These are phyloP conservation scores for Agonopterix heracliana DNA, from an alignment of 2,888 invertebrate species.

Conservation along the genomic window DNA sequence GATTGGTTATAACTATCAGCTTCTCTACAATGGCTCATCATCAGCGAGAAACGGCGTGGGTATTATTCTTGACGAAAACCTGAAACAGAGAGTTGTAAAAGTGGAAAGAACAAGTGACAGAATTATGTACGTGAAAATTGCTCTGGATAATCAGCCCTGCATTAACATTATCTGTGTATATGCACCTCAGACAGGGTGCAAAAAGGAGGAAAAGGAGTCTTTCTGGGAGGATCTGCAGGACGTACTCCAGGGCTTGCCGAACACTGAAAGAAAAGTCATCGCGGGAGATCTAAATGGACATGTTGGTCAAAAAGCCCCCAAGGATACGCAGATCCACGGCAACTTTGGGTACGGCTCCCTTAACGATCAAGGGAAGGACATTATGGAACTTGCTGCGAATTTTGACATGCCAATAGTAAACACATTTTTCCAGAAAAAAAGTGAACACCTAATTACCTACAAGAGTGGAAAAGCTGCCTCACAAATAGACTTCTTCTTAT, in stretches of 20 bases:
- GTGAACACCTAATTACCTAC: no score
- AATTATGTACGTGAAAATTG: slow-evolving; percentile 8
- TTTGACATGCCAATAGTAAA: no score
- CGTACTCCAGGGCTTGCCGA: slow-evolving; percentile 6
- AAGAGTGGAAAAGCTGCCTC: slow-evolving; percentile 4
- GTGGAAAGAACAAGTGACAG: slow-evolving; percentile 12
- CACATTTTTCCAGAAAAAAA: no score
- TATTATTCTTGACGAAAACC: no score
- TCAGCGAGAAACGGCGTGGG: no score
- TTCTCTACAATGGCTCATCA: no score
- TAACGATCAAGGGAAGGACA: not conserved
- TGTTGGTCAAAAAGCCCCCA: slow-evolving; percentile 8
- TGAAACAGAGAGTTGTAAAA: no score
- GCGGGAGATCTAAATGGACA: slow-evolving; percentile 3
- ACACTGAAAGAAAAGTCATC: slow-evolving; percentile 4
- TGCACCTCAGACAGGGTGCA: slow-evolving; percentile 3
- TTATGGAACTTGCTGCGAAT: no score
- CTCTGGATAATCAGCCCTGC: slow-evolving; percentile 10
- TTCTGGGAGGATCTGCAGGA: slow-evolving; percentile 11
- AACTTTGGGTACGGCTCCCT: slow-evolving; percentile 5
- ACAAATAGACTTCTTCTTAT: slow-evolving; percentile 13
- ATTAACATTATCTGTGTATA: slow-evolving; percentile 9
- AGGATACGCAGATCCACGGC: slow-evolving; percentile 9
- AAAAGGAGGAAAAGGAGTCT: slow-evolving; percentile 8
- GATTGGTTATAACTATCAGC: no score